A percentile compares a stretch with the other conserved stretches of the same genome.
phyloP scores from a whole-genome alignment of 1,140 invertebrate species.

The Eumaeus atala region DNA sequence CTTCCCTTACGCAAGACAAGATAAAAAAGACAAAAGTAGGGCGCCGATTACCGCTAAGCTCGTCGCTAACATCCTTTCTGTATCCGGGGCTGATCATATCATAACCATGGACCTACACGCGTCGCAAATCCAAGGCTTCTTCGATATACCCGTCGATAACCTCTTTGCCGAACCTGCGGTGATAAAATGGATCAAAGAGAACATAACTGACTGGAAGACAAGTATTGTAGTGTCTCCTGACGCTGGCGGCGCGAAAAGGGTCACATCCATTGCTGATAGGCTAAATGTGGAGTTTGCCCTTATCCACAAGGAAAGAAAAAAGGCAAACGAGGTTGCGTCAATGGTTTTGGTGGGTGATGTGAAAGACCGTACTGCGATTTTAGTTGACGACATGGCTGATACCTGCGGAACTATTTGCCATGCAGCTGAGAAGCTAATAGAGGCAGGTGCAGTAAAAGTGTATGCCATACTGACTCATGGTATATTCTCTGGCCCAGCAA shows the following conservation, averaged over 20 bases:
- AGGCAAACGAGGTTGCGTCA: constrained; percentile 98
- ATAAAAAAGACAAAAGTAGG: constrained; percentile 99
- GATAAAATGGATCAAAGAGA: constrained; percentile 99
- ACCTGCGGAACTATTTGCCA: constrained; percentile 99
- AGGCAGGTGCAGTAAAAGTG: constrained; percentile 94
- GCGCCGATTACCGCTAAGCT: constrained; percentile 99
- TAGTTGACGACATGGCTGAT: constrained; percentile 99
- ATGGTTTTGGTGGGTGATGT: constrained; percentile 99
- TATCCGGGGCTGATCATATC: constrained; percentile 98
- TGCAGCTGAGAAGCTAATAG: constrained; percentile 96
- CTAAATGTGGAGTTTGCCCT: constrained; percentile 99
- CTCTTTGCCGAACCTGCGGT: constrained; percentile 99
- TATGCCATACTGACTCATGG: constrained; percentile 99
- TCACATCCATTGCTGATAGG: constrained; percentile 84
- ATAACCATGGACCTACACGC: constrained; percentile 99
- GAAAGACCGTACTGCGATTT: constrained; percentile 95
- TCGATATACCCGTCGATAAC: constrained; percentile 86
- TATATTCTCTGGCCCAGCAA: constrained; percentile 98
- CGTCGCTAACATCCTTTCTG: constrained; percentile 98
- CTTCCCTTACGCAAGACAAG: constrained; percentile 98
- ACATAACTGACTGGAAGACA: constrained; percentile 97
- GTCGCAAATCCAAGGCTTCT: constrained; percentile 93
- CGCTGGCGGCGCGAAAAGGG: constrained; percentile 96
- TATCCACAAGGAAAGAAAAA: constrained; percentile 99
- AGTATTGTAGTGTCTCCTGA: constrained; percentile 99